These are phyloP conservation scores for Agriopis marginaria DNA, from an alignment of 2,888 invertebrate species.

Conservation along the genomic window DNA sequence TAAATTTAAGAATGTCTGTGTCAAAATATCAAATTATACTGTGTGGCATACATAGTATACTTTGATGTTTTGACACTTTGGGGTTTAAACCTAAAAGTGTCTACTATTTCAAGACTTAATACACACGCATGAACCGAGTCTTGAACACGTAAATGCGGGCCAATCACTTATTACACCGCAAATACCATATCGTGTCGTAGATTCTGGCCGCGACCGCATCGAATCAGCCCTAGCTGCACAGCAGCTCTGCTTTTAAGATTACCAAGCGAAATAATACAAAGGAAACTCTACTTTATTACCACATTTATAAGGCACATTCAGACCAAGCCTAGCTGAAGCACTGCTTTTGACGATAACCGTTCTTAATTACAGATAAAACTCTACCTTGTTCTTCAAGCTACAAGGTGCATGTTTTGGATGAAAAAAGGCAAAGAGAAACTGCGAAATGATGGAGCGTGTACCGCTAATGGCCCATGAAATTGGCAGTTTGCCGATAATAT, in stretches of 20 bases:
- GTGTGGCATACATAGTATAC: no score
- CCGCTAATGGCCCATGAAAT: constrained; percentile 74
- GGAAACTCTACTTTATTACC: constrained; percentile 39
- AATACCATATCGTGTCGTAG: constrained; percentile 44
- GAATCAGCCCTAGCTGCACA: constrained; percentile 52
- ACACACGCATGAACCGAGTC: not conserved
- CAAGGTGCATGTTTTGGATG: constrained; percentile 11
- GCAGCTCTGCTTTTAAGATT: constrained; percentile 44
- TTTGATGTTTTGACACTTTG: no score
- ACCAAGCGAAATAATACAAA: constrained; percentile 26
- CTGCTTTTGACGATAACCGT: constrained; percentile 40
- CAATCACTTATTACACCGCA: constrained; percentile 40
- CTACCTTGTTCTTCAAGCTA: not conserved
- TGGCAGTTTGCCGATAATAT: constrained; percentile 68
- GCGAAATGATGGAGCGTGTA: constrained; percentile 65
- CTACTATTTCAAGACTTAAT: not conserved
- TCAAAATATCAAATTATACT: no score
- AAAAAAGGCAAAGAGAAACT: constrained; percentile 42
- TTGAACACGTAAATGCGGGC: constrained; percentile 31
- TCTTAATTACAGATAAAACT: not conserved
- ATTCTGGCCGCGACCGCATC: constrained; percentile 52
- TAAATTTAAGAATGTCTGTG: no score
- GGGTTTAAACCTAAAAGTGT: not conserved
- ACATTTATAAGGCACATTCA: constrained; percentile 36
- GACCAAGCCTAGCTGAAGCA: constrained; percentile 52